These are phyloP conservation scores for Drosophila lutescens DNA, from an alignment of 2,888 invertebrate species.

Conservation along the genomic window DNA sequence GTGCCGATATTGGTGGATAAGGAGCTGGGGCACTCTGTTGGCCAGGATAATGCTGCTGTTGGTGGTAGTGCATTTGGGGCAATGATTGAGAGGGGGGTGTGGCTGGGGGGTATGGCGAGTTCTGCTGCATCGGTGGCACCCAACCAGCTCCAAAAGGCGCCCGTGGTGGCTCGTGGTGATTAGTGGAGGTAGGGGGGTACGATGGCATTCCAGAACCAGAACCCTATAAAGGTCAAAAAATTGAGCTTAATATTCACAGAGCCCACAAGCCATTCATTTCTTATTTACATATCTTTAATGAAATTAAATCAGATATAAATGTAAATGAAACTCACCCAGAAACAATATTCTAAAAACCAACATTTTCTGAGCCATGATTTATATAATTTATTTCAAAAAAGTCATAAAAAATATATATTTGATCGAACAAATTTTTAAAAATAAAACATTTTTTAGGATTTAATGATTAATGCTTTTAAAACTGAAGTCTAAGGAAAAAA, in stretches of 20 bases:
- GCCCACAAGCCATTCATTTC: background rate
- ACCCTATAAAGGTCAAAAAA: constrained; percentile 82
- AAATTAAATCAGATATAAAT: background rate
- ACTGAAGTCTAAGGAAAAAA: constrained; percentile 22
- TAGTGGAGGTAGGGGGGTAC: constrained; percentile 62
- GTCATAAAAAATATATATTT: background rate
- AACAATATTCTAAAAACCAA: background rate
- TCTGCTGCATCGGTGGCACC: constrained; percentile 74
- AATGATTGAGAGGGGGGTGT: constrained; percentile 48
- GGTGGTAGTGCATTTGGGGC: constrained; percentile 25
- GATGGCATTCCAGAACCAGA: constrained; percentile 83
- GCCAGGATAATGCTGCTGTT: background rate
- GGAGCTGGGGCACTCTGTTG: constrained; percentile 36
- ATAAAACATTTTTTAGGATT: background rate
- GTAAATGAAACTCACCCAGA: background rate
- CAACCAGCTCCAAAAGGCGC: constrained; percentile 84
- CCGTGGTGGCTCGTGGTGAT: constrained; percentile 57
- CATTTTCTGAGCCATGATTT: background rate
- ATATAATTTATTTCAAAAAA: background rate
- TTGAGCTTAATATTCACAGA: background rate
- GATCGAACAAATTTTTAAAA: too few relatives aligned
- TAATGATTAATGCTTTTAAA: constrained; percentile 1
- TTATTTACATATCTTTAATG: background rate
- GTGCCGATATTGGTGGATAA: constrained; percentile 60
- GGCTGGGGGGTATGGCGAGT: constrained; percentile 63